A percentile compares a stretch with the other conserved stretches of the same genome.
Evolutionary conservation across 2,797 vertebrate genomes (phyloP).

Genomic region (Natrix natrix): DNA sequence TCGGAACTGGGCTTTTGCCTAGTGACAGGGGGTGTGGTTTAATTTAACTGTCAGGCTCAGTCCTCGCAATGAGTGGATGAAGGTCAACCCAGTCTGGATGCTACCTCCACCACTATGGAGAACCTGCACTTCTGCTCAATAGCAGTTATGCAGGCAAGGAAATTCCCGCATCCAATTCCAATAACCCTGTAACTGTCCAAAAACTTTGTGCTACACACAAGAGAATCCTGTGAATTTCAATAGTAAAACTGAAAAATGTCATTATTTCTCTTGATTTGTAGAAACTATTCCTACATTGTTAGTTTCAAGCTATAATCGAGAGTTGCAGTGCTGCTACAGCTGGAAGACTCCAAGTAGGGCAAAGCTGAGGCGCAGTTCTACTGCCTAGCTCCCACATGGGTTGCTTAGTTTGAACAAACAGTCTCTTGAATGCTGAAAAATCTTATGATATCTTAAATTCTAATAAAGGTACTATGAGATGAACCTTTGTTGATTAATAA

Average conservation of each 20-base stretch:
- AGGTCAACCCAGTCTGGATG: too few relatives aligned
- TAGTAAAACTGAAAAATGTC: not conserved
- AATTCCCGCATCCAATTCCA: constrained; percentile 42
- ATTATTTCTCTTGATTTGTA: not conserved
- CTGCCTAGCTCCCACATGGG: not conserved
- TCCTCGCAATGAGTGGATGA: too few relatives aligned
- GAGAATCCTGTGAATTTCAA: constrained; percentile 32
- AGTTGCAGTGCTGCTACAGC: not conserved
- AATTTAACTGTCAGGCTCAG: too few relatives aligned
- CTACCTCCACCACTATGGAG: too few relatives aligned
- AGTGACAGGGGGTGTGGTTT: too few relatives aligned
- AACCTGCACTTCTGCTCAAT: constrained; percentile 26
- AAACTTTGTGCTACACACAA: constrained; percentile 33
- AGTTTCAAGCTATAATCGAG: not conserved
- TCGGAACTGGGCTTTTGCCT: too few relatives aligned
- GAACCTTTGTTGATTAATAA: not conserved
- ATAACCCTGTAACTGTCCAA: constrained; percentile 39
- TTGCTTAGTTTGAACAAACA: not conserved
- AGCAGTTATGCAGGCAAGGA: constrained; percentile 47
- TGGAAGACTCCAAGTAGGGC: not conserved
- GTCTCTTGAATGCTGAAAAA: not conserved
- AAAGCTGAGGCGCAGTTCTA: not conserved
- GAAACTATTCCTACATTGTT: not conserved
- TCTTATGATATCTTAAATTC: not conserved
- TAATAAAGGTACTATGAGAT: not conserved